Evolutionary conservation across 1,140 invertebrate genomes (phyloP).

Genomic region (Ruditapes philippinarum): DNA sequence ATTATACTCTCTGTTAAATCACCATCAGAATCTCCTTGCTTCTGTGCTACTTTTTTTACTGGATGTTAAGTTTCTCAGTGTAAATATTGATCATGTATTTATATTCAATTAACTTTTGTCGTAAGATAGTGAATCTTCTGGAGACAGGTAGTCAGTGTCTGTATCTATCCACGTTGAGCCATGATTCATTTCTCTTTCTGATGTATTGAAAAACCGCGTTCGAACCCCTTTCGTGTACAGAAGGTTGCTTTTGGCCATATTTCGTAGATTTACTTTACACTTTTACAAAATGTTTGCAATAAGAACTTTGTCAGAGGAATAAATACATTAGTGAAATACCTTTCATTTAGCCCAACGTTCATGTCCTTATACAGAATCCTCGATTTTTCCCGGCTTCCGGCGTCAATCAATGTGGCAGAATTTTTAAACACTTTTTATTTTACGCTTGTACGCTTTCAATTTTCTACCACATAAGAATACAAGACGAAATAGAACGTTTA

Average conservation of each 20-base stretch:
- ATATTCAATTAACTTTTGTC: neutral
- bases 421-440: too few relatives aligned
- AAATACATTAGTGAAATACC: too few relatives aligned
- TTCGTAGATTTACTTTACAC: too few relatives aligned
- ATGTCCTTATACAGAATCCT: too few relatives aligned
- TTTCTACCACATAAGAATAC: too few relatives aligned
- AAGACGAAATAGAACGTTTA: too few relatives aligned
- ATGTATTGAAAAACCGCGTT: neutral
- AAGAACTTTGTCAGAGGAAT: too few relatives aligned
- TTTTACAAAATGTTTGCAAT: too few relatives aligned
- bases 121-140: neutral
- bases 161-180: neutral
- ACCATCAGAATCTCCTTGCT: neutral
- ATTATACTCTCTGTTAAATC: neutral
- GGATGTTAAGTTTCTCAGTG: conserved; percentile 10
- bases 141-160: neutral
- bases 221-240: conserved; percentile 1
- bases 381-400: too few relatives aligned
- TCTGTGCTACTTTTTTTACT: conserved; percentile 13
- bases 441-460: too few relatives aligned
- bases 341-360: too few relatives aligned
- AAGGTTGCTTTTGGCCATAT: neutral
- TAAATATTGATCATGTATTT: conserved; percentile 11
- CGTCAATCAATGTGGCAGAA: too few relatives aligned
- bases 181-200: neutral